These are phyloP conservation scores for Phainopepla nitens DNA, from an alignment of 2,113 vertebrate species.

Conservation along the genomic window DNA sequence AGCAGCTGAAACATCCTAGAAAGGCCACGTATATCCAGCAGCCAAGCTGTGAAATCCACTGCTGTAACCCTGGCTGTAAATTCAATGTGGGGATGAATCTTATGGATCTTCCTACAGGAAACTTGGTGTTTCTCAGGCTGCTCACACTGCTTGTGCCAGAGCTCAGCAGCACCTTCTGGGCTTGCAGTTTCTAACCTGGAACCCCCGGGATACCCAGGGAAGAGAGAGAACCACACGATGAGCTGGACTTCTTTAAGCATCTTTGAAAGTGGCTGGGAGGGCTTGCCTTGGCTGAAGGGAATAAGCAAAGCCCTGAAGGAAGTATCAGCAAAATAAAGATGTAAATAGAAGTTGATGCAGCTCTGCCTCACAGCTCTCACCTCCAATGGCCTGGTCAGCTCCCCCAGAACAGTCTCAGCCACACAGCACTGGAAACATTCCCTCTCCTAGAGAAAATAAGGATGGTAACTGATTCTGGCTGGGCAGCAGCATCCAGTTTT, in stretches of 20 bases:
- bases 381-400: neutral
- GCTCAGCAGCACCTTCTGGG: neutral
- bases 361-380: neutral
- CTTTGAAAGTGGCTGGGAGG: neutral
- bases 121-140: neutral
- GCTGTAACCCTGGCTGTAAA: neutral
- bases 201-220: neutral
- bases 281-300: neutral
- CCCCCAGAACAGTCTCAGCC: neutral
- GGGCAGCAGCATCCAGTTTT: neutral
- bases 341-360: neutral
- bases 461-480: neutral
- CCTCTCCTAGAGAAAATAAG: neutral
- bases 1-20: neutral
- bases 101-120: neutral
- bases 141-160: neutral
- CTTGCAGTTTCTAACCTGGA: neutral
- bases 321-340: neutral
- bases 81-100: neutral
- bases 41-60: neutral
- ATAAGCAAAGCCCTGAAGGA: neutral
- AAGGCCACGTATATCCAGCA: fast-evolving
- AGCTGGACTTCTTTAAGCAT: neutral
- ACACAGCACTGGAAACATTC: fast-evolving
- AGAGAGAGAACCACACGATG: neutral